Evolutionary conservation across 2,113 vertebrate genomes (phyloP).

Genomic region (Rhea pennata): DNA sequence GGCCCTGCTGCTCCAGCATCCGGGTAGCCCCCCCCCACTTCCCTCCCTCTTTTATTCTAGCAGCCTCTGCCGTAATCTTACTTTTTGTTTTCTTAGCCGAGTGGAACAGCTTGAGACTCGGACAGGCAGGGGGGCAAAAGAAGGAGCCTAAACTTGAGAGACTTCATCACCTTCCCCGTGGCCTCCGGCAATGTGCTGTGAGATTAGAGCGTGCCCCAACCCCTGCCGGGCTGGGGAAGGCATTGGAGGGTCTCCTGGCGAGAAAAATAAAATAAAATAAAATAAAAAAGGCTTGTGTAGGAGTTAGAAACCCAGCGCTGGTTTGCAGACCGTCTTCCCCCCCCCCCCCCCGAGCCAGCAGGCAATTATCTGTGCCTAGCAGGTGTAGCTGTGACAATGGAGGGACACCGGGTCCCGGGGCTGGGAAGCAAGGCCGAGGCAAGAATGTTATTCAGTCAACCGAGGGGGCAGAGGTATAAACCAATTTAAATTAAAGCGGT

Average conservation of each 20-base stretch:
- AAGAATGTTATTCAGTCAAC: slow-evolving; percentile 41
- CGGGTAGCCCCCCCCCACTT: background rate
- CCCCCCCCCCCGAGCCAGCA: background rate
- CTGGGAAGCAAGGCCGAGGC: background rate
- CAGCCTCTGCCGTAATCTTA: background rate
- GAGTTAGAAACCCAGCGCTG: background rate
- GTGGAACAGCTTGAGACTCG: slow-evolving; percentile 55
- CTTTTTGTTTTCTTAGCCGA: slow-evolving; percentile 51
- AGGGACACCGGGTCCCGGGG: background rate
- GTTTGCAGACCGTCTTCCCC: background rate
- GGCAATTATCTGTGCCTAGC: slow-evolving; percentile 69
- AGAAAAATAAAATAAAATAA: background rate
- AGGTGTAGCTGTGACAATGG: slow-evolving; percentile 65
- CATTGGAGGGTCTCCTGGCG: background rate
- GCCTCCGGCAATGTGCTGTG: background rate
- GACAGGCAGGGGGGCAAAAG: background rate
- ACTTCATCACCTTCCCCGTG: background rate
- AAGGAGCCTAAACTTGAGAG: background rate
- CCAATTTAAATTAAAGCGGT: slow-evolving; percentile 38
- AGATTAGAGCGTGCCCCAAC: background rate
- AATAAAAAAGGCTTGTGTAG: slow-evolving; percentile 2
- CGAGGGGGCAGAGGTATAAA: background rate
- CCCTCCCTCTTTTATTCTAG: background rate
- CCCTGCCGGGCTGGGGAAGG: background rate
- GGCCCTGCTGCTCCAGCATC: background rate